These are phyloP conservation scores for Penelope pileata DNA, from an alignment of 2,113 vertebrate species.

Conservation along the genomic window DNA sequence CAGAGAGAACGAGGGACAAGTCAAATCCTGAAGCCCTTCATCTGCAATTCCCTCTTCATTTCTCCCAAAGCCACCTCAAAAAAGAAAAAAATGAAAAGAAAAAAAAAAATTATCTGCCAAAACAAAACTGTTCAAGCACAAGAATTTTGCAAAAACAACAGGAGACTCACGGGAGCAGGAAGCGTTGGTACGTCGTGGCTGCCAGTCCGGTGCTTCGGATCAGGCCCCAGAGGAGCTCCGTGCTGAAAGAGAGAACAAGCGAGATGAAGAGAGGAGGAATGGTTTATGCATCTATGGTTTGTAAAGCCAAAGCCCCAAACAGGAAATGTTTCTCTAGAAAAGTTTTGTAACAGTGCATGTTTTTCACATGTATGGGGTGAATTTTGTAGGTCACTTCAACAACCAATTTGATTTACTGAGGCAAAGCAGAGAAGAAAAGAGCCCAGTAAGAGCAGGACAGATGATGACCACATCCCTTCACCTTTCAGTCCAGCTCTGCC, in stretches of 20 bases:
- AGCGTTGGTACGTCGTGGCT: neutral
- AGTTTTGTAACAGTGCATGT: neutral
- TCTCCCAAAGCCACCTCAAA: neutral
- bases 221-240: neutral
- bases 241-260: neutral
- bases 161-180: slow-evolving; percentile 9
- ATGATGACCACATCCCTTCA: neutral
- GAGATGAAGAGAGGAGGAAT: neutral
- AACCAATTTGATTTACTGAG: neutral
- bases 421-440: neutral
- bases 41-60: neutral
- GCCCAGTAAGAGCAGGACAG: neutral
- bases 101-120: accelerated
- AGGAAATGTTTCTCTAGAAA: neutral
- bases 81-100: neutral
- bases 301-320: slow-evolving; percentile 4
- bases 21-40: neutral
- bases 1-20: neutral
- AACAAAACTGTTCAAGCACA: neutral
- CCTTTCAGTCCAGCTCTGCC: slow-evolving; percentile 48
- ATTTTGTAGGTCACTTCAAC: neutral
- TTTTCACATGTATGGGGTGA: neutral
- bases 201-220: neutral
- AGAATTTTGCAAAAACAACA: neutral
- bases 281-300: neutral